A percentile compares a stretch with the other conserved stretches of the same genome.
phyloP scores from a whole-genome alignment of 2,113 vertebrate species.

The Mus spicilegus region DNA sequence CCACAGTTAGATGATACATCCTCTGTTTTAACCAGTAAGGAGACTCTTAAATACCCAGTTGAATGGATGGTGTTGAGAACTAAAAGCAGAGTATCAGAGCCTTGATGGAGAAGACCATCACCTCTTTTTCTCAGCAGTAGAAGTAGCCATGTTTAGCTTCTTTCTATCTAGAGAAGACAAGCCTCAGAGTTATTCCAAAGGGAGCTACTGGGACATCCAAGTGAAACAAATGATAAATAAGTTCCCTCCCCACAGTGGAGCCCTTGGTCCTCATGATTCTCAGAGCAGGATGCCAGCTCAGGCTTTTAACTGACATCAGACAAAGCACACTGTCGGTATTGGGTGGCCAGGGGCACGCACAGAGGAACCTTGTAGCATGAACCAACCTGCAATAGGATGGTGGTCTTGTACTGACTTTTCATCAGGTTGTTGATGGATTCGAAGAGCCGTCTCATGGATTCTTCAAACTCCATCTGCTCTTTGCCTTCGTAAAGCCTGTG shows the following conservation, averaged over 20 bases:
- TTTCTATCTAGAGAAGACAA: slow-evolving; percentile 18
- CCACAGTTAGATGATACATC: neutral
- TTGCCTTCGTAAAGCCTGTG: slow-evolving; percentile 96
- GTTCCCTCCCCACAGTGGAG: neutral
- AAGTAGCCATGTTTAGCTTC: neutral
- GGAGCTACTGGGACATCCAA: neutral
- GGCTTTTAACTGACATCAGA: neutral
- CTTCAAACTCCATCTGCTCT: slow-evolving; percentile 97
- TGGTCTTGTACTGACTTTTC: slow-evolving; percentile 93
- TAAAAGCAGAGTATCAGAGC: neutral
- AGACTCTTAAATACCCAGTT: neutral
- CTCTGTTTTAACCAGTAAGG: neutral
- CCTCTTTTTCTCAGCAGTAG: neutral
- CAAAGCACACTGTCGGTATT: neutral
- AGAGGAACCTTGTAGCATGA: neutral
- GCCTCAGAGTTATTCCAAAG: neutral
- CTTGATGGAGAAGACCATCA: neutral
- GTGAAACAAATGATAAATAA: neutral
- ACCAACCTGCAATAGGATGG: slow-evolving; percentile 94
- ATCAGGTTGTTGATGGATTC: slow-evolving; percentile 98
- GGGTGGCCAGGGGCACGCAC: neutral
- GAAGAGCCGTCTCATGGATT: slow-evolving; percentile 95
- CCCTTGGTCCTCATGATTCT: neutral
- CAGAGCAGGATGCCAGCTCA: neutral
- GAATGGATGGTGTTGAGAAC: neutral